A percentile compares a stretch with the other conserved stretches of the same genome.
These are phyloP conservation scores for Orbicella faveolata DNA, from an alignment of 64 coral and sea anemone genomes.

Conservation along the genomic window DNA sequence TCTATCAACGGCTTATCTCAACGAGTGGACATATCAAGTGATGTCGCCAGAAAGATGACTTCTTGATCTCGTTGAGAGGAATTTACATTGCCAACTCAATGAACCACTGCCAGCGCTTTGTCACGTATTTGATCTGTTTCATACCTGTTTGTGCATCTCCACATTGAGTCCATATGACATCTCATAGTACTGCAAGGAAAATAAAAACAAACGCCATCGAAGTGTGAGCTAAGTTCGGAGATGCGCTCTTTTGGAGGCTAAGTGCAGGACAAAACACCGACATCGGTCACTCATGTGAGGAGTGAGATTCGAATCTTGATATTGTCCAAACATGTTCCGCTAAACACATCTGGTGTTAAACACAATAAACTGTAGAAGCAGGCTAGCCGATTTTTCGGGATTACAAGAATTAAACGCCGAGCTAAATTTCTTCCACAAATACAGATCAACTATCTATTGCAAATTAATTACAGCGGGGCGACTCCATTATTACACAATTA, in stretches of 20 bases:
- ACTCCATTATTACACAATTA: slow-evolving; percentile 99
- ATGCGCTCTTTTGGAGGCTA: background rate
- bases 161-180: slow-evolving; percentile 99
- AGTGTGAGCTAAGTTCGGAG: slow-evolving; percentile 16
- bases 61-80: slow-evolving; percentile 62
- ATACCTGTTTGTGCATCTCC: slow-evolving; percentile 99
- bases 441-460: slow-evolving; percentile 97
- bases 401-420: slow-evolving; percentile 79
- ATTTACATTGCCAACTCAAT: slow-evolving; percentile 59
- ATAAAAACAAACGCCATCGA: slow-evolving; percentile 57
- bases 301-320: slow-evolving; percentile 23
- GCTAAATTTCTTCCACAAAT: slow-evolving; percentile 93
- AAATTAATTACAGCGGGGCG: slow-evolving; percentile 95
- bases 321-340: slow-evolving; percentile 5
- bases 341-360: slow-evolving; percentile 53
- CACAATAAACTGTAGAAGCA: slow-evolving; percentile 65
- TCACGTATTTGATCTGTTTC: slow-evolving; percentile 51
- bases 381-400: slow-evolving; percentile 77
- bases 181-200: slow-evolving; percentile 95
- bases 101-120: slow-evolving; percentile 42
- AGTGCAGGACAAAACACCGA: background rate
- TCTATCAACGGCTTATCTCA: slow-evolving; percentile 71
- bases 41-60: slow-evolving; percentile 64
- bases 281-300: background rate
- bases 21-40: slow-evolving; percentile 71